Conservation (phyloP, 1,140 invertebrate genomes). For the Ceratosolen fusciceps region DNA sequence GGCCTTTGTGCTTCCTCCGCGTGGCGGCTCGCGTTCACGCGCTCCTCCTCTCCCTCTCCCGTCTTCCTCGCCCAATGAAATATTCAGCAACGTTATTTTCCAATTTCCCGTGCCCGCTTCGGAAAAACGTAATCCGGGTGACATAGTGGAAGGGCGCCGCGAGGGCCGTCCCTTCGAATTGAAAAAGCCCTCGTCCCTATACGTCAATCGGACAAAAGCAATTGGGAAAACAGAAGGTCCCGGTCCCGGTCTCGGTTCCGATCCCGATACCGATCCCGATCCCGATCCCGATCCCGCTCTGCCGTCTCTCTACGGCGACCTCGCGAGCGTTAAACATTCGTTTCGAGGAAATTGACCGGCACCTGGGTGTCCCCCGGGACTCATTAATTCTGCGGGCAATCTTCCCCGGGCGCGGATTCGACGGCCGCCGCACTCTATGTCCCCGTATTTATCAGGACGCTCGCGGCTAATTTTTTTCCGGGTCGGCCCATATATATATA, state of each 20-base stretch:
- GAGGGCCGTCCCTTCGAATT: neutral
- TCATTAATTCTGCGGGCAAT: conserved; percentile 47
- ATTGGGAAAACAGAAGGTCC: neutral
- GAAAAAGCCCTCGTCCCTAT: neutral
- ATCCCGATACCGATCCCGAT: neutral
- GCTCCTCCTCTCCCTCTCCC: too few species aligned
- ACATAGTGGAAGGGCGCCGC: neutral
- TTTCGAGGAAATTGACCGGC: neutral
- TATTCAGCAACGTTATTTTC: too few species aligned
- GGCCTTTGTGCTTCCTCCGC: neutral
- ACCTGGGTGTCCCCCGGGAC: conserved; percentile 18
- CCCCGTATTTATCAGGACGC: conserved; percentile 38
- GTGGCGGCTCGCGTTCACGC: neutral
- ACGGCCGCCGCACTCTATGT: too few species aligned
- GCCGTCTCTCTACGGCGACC: neutral
- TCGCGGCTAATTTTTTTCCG: conserved; percentile 45
- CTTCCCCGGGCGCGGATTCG: conserved; percentile 35
- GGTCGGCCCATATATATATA: conserved; percentile 33
- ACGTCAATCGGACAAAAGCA: too few species aligned
- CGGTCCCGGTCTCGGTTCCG: neutral
- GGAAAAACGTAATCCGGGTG: neutral
- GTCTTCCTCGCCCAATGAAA: too few species aligned
- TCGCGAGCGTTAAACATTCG: neutral
- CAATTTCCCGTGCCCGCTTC: too few species aligned
- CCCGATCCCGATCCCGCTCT: neutral